Percentiles rank a stretch among this genome's conserved stretches.
phyloP scores from a whole-genome alignment of 2,797 vertebrate genomes.

The Argyrosomus regius region DNA sequence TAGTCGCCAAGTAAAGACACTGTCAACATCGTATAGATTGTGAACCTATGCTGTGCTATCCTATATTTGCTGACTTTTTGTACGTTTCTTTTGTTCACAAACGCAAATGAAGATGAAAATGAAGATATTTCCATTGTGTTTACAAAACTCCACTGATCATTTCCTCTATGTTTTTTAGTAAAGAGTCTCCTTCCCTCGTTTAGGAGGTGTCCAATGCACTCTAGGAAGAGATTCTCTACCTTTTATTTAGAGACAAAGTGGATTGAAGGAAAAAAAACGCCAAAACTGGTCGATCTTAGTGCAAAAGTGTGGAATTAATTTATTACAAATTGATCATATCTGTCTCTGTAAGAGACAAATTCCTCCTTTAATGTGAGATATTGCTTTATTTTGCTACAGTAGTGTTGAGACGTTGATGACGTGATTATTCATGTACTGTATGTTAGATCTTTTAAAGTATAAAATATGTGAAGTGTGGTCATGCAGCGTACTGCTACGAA shows the following conservation, averaged over 20 bases:
- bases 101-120: background rate
- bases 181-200: background rate
- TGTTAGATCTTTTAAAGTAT: background rate
- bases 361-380: slow-evolving; percentile 16
- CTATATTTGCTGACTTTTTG: background rate
- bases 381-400: slow-evolving; percentile 12
- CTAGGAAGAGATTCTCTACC: background rate
- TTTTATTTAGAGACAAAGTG: background rate
- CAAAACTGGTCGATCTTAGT: background rate
- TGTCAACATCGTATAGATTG: background rate
- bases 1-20: background rate
- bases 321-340: background rate
- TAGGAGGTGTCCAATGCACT: background rate
- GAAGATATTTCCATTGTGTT: slow-evolving; percentile 1
- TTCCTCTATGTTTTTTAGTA: background rate
- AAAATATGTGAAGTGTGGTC: background rate
- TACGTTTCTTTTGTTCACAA: background rate
- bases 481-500: background rate
- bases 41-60: background rate
- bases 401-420: background rate
- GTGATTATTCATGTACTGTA: background rate
- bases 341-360: background rate
- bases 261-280: slow-evolving; percentile 6
- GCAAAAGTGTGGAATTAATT: background rate
- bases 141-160: background rate